Evolutionary conservation across 2,113 vertebrate genomes (phyloP), one percentile per base, ranked within the genome.

Genomic region (Malurus melanocephalus): DNA sequence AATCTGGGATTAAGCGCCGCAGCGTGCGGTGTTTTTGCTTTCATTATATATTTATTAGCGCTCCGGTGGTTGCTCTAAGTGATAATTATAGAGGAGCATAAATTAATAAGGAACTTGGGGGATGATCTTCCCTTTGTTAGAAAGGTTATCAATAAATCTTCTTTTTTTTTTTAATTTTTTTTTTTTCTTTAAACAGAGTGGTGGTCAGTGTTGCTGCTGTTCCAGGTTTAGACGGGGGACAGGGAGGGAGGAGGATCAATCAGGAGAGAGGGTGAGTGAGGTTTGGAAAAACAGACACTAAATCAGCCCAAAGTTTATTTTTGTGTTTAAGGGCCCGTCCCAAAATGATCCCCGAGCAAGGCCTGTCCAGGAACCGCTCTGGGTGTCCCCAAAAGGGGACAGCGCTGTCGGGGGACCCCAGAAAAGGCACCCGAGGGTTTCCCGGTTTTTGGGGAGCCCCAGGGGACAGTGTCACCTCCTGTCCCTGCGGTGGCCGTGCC

Each of bases 1-100:
- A 95, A 96, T 94, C 90, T 95, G 81, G 51, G 98, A 98, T 97
- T 98, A 98, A 97, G 97, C 57, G 46, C 79, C 45, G 87, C 97
- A 95, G 98, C 94, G 78, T 96, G 98, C 96, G 93, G 85, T 96
- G 97, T 95, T 98, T 98, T 90, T 69, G 93, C 97, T 97, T 98
- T 97, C 97, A 97, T 98, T 97, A 93, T 95, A 95, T 87, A 94
- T 98, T 98, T 98, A 98, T 98, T 97, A 98, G 96, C 94, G 96
- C 94, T 73, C 59, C 66, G 62, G 75, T 75, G 87, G 62, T 87
- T 90, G 82, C 52, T 91, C 78, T 73, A 77, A 94, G 78, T 87
- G 87, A 85, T 95, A 95, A 96, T 97, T 95, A 94, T 27, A 92
- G 28, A 94, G 92, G 82, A 92, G 75, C 69, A 67, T 93, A 89